Evolutionary conservation across 2,113 vertebrate species (phyloP), one percentile per base, ranked within the genome.

Genomic region (Neodon shergylaensis): DNA sequence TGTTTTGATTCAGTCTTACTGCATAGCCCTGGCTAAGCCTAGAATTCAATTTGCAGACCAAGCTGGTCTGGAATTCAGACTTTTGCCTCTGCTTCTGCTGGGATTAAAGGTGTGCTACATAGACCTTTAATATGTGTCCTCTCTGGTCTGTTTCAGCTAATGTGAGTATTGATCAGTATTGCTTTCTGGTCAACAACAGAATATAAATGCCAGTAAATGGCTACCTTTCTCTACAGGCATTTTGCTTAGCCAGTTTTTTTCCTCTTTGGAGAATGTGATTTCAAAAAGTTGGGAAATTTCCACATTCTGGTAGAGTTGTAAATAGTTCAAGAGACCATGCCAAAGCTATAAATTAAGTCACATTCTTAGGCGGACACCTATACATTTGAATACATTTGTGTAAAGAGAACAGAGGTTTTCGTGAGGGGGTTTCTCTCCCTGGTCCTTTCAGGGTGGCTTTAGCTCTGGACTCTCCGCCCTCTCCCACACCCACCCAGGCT

Each of bases 301-400:
- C 49, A 92, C 49, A 22, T 77, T 84, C 47, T 44, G 49, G 28
- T 90, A 12, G 24, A 78, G 42, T 87, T 96, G 94, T 63, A 81
- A 84, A 13, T 49, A 68, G 39, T 81, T 89, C 76, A 84, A 89
- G 31, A 72, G 63, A 85, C 65, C 73, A 72, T 5, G 16, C 65
- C 21, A 93, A 85, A 79, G 42, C 36, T 28, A 33, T 13, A 49
- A 44, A 33, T 72, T 63, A 77, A 68, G 49, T 47, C 83, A 90
- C 33, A 74, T 78, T 63, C 49, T 76, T 83, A 74, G 61, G 28
- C n/a, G 33, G 36, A 61, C 24, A 81, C 26, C 36, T 52, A 22
- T 3, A 66, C 1, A 5, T 79, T 16, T 89, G 88, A 73, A 74
- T 42, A 26, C 13, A 63, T 65, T 13, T 70, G n/a, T 52, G 26